Conservation (phyloP, 1,140 invertebrate genomes). For the Meloidogyne hapla region DNA sequence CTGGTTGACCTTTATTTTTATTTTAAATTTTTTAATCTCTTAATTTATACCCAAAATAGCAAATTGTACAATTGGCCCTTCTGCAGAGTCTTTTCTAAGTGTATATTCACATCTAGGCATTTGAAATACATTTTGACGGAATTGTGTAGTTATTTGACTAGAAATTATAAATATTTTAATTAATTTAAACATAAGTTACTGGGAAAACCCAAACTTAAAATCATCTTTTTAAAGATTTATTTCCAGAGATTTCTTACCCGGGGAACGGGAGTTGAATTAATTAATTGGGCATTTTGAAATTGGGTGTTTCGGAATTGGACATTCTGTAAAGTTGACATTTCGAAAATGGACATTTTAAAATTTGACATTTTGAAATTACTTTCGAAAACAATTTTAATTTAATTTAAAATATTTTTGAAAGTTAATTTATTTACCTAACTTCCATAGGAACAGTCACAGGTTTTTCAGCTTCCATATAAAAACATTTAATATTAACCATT, state of each 20-base stretch:
- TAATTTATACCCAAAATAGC: slow-evolving; percentile 50
- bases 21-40: neutral
- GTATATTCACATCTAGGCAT: slow-evolving; percentile 63
- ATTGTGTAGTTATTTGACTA: slow-evolving; percentile 63
- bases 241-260: too few relatives aligned
- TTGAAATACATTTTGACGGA: slow-evolving; percentile 61
- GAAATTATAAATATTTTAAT: slow-evolving; percentile 25
- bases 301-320: too few relatives aligned
- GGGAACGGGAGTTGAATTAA: too few relatives aligned
- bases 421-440: slow-evolving; percentile 62
- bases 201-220: too few relatives aligned
- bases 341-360: too few relatives aligned
- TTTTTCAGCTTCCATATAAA: slow-evolving; percentile 64
- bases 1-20: slow-evolving; percentile 45
- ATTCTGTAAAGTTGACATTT: too few relatives aligned
- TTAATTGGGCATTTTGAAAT: too few relatives aligned
- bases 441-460: slow-evolving; percentile 59
- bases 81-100: slow-evolving; percentile 59
- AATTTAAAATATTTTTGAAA: neutral
- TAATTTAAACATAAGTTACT: too few relatives aligned
- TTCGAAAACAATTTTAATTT: too few relatives aligned
- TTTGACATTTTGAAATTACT: too few relatives aligned
- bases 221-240: too few relatives aligned
- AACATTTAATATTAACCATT: slow-evolving; percentile 63
- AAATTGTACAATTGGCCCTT: slow-evolving; percentile 60